These are phyloP conservation scores for Spodoptera picta DNA, from an alignment of 2,888 invertebrate species.

Conservation along the genomic window DNA sequence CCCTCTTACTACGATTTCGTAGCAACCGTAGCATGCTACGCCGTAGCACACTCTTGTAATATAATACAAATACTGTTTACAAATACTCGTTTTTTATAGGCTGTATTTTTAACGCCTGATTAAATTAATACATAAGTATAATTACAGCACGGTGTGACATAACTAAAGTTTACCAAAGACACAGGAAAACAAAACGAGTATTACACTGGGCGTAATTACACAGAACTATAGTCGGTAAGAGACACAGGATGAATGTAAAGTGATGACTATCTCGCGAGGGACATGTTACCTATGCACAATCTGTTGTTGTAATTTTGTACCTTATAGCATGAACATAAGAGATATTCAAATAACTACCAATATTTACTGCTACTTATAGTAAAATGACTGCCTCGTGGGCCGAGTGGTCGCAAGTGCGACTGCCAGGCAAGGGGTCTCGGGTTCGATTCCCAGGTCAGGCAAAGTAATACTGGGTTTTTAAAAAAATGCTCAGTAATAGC, in stretches of 20 bases:
- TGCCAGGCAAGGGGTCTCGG: no score
- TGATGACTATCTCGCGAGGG: constrained; percentile 15
- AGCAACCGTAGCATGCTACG: constrained; percentile 24
- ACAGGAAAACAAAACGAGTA: constrained; percentile 65
- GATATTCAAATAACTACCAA: no score
- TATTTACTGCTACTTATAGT: no score
- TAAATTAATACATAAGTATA: neutral
- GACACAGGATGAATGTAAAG: constrained; percentile 66
- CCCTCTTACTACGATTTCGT: constrained; percentile 12
- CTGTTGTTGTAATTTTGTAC: neutral
- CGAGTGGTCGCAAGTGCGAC: no score
- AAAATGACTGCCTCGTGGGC: no score
- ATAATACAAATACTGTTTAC: constrained; percentile 13
- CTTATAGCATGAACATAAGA: no score
- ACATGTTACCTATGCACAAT: constrained; percentile 3
- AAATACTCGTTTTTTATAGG: no score
- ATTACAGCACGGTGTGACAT: constrained; percentile 55
- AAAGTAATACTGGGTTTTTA: no score
- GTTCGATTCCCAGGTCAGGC: no score
- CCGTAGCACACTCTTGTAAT: constrained; percentile 5
- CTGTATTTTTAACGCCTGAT: no score
- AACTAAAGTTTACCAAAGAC: constrained; percentile 65
- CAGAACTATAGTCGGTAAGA: constrained; percentile 69
- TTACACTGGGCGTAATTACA: constrained; percentile 72
- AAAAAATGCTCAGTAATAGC: no score